These are phyloP conservation scores for Cryptotermes secundus DNA, from an alignment of 1,140 invertebrate species.

Conservation along the genomic window DNA sequence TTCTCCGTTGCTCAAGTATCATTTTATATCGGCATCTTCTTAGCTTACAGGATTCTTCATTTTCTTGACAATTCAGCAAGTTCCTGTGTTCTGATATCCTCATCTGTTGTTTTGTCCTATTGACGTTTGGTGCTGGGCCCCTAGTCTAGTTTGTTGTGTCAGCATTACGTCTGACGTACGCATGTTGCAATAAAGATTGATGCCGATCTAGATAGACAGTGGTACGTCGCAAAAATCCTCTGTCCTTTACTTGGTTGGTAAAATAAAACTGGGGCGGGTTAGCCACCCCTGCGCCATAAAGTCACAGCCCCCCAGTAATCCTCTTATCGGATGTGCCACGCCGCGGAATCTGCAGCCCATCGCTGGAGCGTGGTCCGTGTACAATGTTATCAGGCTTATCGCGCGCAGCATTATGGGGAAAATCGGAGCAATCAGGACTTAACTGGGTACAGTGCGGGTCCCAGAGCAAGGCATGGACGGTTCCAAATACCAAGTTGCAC, in stretches of 20 bases:
- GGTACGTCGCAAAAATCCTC: background rate
- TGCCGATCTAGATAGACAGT: background rate
- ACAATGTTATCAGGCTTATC: slow-evolving; percentile 10
- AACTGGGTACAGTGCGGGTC: background rate
- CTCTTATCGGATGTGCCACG: background rate
- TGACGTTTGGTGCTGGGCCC: too few relatives aligned
- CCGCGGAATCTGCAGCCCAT: background rate
- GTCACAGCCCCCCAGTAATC: background rate
- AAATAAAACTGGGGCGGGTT: background rate
- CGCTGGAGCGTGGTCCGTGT: background rate
- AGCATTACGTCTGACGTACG: too few relatives aligned
- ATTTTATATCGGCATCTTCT: too few relatives aligned
- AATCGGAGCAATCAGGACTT: background rate
- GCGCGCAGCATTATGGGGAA: background rate
- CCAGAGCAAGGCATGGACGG: background rate
- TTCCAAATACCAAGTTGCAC: too few relatives aligned
- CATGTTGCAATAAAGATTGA: too few relatives aligned
- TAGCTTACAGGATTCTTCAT: too few relatives aligned
- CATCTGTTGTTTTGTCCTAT: too few relatives aligned
- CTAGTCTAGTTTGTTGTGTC: too few relatives aligned
- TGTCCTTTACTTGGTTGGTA: background rate
- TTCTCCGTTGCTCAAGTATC: too few relatives aligned
- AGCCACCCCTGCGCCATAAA: background rate
- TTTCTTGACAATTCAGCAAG: too few relatives aligned
- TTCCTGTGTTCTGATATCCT: too few relatives aligned